Conservation (phyloP, 2,797 vertebrate genomes). For the Selene dorsalis region DNA sequence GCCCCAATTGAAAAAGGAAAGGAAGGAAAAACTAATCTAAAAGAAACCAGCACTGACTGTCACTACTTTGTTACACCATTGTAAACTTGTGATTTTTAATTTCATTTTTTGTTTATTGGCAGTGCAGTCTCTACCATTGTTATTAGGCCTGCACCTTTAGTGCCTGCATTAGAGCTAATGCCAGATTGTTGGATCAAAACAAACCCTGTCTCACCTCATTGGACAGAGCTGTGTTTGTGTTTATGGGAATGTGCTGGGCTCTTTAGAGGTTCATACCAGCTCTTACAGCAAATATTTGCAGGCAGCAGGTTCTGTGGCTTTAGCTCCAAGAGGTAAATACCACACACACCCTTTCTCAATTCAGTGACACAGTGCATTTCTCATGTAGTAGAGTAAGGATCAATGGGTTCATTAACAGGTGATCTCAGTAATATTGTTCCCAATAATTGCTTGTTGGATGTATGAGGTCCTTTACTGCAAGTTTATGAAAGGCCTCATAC, state of each 20-base stretch:
- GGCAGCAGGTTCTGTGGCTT: background rate
- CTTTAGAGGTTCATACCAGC: background rate
- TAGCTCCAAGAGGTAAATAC: background rate
- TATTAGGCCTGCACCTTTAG: no score
- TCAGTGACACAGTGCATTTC: background rate
- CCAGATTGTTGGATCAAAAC: no score
- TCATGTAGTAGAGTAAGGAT: background rate
- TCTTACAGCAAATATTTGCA: background rate
- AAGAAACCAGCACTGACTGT: no score
- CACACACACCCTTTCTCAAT: background rate
- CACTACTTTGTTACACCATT: no score
- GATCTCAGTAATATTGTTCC: background rate
- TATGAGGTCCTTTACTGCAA: background rate
- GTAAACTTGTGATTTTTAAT: background rate
- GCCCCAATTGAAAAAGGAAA: no score
- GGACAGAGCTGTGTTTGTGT: no score
- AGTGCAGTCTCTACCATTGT: no score
- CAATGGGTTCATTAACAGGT: background rate
- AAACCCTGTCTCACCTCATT: no score
- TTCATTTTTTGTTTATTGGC: no score
- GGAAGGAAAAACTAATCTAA: no score
- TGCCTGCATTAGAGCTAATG: no score
- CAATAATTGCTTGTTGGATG: background rate
- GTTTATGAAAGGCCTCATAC: background rate
- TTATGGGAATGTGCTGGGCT: no score